Evolutionary conservation across 2,888 invertebrate genomes (phyloP), one percentile per base, ranked within the genome.

Genomic region (Eumacrocentrus americanus): DNA sequence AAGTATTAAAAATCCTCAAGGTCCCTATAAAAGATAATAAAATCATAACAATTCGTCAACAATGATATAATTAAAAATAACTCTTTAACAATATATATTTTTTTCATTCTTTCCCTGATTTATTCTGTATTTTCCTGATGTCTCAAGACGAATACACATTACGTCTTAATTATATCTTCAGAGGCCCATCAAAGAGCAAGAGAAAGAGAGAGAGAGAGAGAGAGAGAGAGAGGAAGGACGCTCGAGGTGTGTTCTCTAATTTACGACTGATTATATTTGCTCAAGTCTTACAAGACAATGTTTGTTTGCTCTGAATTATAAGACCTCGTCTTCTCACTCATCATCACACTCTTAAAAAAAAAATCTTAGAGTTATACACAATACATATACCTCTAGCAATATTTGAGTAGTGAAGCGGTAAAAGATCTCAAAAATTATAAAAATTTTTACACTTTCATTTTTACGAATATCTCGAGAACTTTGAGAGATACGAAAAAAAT

Each of bases 221-320:
- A n/a, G n/a, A n/a, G n/a, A n/a, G n/a, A 29, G 29, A 29, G 29
- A 29, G 18, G 23, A 51, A 16, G 25, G 6, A 42, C 7, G 2
- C 22, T 25, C 12, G 14, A 23, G 46, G 25, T 12, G 23, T 46
- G 22, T n/a, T 7, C 11, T 44, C 7, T 65, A 63, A 70, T 70
- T 70, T 67, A 70, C 51, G 62, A 61, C 40, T 59, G 42, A 63
- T 61, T 9, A 29, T 66, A 63, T 66, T 65, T 64, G 60, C 60
- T 52, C 62, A 63, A 65, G 38, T 62, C 63, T 68, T 35, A 61
- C 60, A 61, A 59, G 61, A 63, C 63, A 67, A 57, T 64, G 58
- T 66, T 66, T 69, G 69, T 67, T 66, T 66, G 63, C 60, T 62
- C 67, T 65, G 64, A 62, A 66, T 70, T 67, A 64, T 54, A n/a